Evolutionary conservation across 2,797 vertebrate species (phyloP).

Genomic region (Babyrousa celebensis): DNA sequence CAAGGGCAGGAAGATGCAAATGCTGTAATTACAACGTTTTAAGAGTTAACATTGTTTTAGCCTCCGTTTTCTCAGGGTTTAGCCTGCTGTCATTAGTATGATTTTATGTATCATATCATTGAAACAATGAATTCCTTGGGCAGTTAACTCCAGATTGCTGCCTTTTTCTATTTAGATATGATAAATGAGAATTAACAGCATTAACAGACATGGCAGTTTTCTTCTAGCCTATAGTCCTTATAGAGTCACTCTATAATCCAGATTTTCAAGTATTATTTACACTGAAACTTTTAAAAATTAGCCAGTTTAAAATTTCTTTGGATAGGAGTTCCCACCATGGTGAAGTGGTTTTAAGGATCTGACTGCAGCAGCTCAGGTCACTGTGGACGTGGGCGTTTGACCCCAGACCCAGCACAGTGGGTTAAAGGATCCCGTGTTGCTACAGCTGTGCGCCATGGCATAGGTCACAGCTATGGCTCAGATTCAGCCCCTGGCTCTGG

Average conservation of each 20-base stretch:
- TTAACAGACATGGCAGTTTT: background rate
- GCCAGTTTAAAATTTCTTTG: background rate
- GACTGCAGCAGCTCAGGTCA: too few relatives aligned
- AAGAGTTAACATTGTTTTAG: background rate
- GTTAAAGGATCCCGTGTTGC: too few relatives aligned
- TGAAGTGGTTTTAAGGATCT: too few relatives aligned
- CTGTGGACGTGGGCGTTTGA: too few relatives aligned
- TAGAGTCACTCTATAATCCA: background rate
- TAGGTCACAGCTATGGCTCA: too few relatives aligned
- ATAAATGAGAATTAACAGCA: background rate
- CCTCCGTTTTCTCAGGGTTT: background rate
- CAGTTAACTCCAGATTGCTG: background rate
- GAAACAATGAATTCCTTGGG: slow-evolving; percentile 2
- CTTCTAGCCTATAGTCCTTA: background rate
- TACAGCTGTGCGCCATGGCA: too few relatives aligned
- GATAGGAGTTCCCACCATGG: background rate
- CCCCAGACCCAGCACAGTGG: too few relatives aligned
- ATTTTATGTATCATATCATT: background rate
- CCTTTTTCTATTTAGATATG: background rate
- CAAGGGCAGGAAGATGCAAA: slow-evolving; percentile 6
- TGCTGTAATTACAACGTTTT: background rate
- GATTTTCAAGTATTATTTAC: background rate
- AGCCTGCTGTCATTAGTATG: background rate
- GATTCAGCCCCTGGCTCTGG: too few relatives aligned
- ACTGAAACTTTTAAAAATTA: slow-evolving; percentile 3